Conservation (phyloP, 2,113 vertebrate genomes). For the Pluvialis apricaria region DNA sequence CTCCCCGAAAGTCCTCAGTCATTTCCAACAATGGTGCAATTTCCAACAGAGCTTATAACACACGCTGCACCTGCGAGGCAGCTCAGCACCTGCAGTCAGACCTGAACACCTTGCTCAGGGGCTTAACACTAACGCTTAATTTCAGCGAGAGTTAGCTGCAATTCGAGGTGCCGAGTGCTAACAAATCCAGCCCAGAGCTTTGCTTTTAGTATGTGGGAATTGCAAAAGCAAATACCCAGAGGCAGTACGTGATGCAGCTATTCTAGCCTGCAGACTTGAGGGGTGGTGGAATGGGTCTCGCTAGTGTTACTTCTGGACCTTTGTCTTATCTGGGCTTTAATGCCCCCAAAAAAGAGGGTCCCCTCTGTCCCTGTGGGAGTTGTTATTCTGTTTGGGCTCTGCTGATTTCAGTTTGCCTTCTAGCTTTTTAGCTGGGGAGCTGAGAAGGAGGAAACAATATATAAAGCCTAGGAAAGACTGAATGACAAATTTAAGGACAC, state of each 20-base stretch:
- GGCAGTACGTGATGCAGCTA: neutral
- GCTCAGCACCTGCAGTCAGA: neutral
- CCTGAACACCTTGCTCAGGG: neutral
- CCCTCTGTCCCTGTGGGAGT: neutral
- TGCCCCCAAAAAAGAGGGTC: neutral
- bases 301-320: neutral
- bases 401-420: neutral
- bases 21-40: neutral
- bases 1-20: neutral
- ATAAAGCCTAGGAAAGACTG: neutral
- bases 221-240: neutral
- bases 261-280: neutral
- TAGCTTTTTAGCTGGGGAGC: neutral
- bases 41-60: neutral
- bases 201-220: neutral
- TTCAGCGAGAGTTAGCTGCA: neutral
- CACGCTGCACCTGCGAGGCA: neutral
- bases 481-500: conserved; percentile 14
- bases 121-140: neutral
- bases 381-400: neutral
- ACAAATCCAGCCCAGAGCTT: neutral
- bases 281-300: neutral
- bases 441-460: neutral
- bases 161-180: neutral
- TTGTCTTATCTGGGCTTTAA: neutral